Conservation (phyloP, 1,140 invertebrate species). For the Leptoteleia sp. region DNA sequence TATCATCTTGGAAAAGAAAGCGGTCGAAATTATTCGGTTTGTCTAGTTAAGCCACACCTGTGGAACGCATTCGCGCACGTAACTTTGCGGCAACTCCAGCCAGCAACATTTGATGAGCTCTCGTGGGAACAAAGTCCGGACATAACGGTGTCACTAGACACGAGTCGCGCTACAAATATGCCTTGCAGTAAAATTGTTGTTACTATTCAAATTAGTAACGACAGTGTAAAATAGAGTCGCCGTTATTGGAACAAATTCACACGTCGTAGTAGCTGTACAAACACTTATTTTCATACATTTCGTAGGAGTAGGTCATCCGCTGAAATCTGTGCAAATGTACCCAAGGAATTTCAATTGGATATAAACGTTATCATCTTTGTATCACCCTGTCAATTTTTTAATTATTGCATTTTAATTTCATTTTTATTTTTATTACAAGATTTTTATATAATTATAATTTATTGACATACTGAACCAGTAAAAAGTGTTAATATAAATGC, state of each 20-base stretch:
- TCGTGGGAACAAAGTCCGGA: conserved; percentile 73
- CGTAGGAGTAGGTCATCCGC: conserved; percentile 19
- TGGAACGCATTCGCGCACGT: conserved; percentile 53
- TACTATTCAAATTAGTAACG: conserved; percentile 50
- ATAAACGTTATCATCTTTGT: too few relatives aligned
- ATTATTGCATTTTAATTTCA: too few relatives aligned
- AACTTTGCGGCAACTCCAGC: conserved; percentile 51
- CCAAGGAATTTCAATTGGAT: too few relatives aligned
- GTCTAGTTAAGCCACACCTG: conserved; percentile 56
- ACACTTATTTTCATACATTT: conserved; percentile 21
- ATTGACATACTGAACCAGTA: too few relatives aligned
- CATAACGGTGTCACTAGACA: conserved; percentile 70
- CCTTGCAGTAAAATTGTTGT: conserved; percentile 53
- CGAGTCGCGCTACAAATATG: conserved; percentile 66
- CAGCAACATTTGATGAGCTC: conserved; percentile 65
- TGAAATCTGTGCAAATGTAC: conserved; percentile 11
- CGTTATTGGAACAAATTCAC: conserved; percentile 58
- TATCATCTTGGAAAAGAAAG: too few relatives aligned
- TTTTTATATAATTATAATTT: too few relatives aligned
- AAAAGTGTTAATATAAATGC: too few relatives aligned
- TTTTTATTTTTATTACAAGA: too few relatives aligned
- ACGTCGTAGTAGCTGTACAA: conserved; percentile 35
- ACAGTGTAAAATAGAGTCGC: conserved; percentile 50
- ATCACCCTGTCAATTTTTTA: too few relatives aligned
- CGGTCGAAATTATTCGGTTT: conserved; percentile 30